These are phyloP conservation scores for Indri indri DNA, from an alignment of 2,113 vertebrate genomes.

Conservation along the genomic window DNA sequence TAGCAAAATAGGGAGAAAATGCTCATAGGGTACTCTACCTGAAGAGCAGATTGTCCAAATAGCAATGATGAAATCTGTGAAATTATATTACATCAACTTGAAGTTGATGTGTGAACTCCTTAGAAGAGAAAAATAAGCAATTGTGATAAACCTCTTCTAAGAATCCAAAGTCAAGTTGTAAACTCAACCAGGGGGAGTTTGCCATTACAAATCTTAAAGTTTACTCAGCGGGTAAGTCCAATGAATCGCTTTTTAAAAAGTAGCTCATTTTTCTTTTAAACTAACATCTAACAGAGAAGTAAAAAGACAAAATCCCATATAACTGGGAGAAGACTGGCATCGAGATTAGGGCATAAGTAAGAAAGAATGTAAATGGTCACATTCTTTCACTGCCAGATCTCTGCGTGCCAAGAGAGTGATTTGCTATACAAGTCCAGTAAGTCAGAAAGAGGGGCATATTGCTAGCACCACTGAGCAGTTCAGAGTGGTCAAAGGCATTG, in stretches of 20 bases:
- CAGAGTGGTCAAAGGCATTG: constrained; percentile 55
- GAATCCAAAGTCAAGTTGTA: neutral
- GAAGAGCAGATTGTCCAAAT: neutral
- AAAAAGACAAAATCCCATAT: neutral
- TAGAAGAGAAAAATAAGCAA: constrained; percentile 9
- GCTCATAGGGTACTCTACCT: neutral
- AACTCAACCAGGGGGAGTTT: neutral
- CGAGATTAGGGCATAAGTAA: neutral
- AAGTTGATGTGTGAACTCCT: constrained; percentile 19
- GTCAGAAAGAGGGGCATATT: neutral
- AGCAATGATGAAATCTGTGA: neutral
- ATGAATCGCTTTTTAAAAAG: constrained; percentile 24
- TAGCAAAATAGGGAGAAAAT: neutral
- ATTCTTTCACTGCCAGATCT: neutral
- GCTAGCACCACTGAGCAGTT: neutral
- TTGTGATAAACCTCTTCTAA: neutral
- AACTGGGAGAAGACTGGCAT: neutral
- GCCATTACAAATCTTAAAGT: constrained; percentile 37
- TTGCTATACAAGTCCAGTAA: neutral
- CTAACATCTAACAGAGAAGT: neutral
- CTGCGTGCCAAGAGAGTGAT: neutral
- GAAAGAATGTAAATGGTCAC: neutral
- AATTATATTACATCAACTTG: constrained; percentile 2
- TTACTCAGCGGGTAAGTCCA: neutral
- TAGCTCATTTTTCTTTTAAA: constrained; percentile 41